Conservation (phyloP, 2,113 vertebrate species). For the Salvelinus sp. region DNA sequence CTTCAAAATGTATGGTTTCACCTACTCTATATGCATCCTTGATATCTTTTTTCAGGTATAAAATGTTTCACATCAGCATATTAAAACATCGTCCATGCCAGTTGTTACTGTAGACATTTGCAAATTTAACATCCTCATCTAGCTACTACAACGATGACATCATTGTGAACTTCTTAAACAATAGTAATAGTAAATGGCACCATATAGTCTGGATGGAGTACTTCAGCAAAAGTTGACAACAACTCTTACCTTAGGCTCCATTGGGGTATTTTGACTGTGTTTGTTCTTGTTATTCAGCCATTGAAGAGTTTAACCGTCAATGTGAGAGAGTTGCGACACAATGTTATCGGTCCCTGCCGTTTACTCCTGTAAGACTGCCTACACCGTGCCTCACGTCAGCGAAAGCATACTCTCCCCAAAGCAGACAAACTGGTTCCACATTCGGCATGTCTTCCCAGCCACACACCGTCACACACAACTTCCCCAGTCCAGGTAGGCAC, state of each 20-base stretch:
- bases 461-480: conserved; percentile 2
- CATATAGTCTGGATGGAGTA: background rate
- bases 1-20: background rate
- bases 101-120: background rate
- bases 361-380: conserved; percentile 11
- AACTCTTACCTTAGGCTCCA: conserved; percentile 19
- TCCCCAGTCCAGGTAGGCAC: background rate
- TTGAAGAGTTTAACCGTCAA: background rate
- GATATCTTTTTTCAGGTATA: background rate
- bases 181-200: background rate
- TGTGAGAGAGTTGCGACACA: background rate
- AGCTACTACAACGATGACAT: background rate
- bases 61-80: background rate
- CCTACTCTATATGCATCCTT: background rate
- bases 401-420: conserved; percentile 2
- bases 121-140: background rate
- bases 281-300: background rate
- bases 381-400: conserved; percentile 10
- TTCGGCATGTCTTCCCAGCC: conserved; percentile 4
- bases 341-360: conserved; percentile 22
- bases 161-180: background rate
- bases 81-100: background rate
- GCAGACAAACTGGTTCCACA: conserved; percentile 3
- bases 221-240: background rate
- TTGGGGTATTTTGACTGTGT: background rate